Base-by-base conservation (phyloP, 2,888 invertebrate species). In the Dynastes tityus region DNA sequence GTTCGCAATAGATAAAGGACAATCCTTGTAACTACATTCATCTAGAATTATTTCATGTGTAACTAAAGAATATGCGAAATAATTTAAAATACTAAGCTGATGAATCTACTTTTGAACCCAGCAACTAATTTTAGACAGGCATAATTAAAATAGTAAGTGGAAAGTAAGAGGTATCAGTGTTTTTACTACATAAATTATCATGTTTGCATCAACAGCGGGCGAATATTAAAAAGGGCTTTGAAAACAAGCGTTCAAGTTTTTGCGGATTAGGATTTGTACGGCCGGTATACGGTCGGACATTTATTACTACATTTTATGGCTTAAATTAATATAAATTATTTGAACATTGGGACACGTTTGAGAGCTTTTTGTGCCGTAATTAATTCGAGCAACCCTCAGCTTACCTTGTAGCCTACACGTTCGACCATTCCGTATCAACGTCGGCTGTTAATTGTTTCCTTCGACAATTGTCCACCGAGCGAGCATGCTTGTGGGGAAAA, bases 291-390 rank as follows among this genome's bases (percentile, higher is more conserved):
- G 58, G 53, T 58, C 71, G 16, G 71, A 71, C 71, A 71, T 71
- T 71, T 71, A 71, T 71, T 6, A 71, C 71, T 58, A 71, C 32
- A 71, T 71, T 71, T 71, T 71, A 71, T 58, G 58, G 71, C 27
- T 58, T 58, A 71, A 71, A 71, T 71, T 71, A 71, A 71, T 71
- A 71, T 71, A 58, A 71, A 71, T 71, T 71, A 71, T 71, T 55
- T 16, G 71, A 37, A 71, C n/a, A 55, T 58, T 58, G 16, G 55
- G 16, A 71, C 71, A 55, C 58, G 9, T 32, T 55, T 16, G 55
- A 16, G 55, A 16, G 16, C 40, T 55, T 71, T 71, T 71, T 71
- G 55, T 22, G 37, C 13, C 16, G n/a, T 71, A 71, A 71, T 71
- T 71, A 71, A 71, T 55, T 71, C 71, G 29, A 71, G 9, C 71